phyloP scores from a whole-genome alignment of 1,140 invertebrate species.

The Caenorhabditis brenneri region DNA sequence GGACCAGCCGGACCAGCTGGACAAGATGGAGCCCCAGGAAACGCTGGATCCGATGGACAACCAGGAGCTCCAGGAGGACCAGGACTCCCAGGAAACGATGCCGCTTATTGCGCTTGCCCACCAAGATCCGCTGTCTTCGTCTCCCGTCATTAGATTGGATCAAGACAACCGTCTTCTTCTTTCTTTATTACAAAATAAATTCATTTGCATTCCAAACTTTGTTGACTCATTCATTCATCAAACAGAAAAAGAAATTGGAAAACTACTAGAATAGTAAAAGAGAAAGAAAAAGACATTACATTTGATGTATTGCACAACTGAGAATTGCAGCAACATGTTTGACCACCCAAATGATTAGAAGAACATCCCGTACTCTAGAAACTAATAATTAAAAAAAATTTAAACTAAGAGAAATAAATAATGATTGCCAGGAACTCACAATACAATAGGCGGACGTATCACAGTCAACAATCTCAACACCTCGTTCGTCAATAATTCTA shows the following conservation, averaged over 20 bases:
- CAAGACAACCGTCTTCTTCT: background rate
- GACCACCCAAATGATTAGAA: background rate
- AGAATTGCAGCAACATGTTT: conserved; percentile 1
- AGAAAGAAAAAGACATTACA: background rate
- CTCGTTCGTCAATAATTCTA: background rate
- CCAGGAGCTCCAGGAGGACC: conserved; percentile 43
- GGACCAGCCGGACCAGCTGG: conserved; percentile 33
- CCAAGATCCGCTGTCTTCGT: conserved; percentile 53
- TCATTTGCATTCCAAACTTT: conserved; percentile 17
- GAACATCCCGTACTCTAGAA: background rate
- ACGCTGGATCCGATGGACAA: conserved; percentile 43
- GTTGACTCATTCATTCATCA: background rate
- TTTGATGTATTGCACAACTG: conserved; percentile 6
- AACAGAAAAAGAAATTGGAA: background rate
- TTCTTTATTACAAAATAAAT: conserved; percentile 5
- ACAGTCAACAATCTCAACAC: background rate
- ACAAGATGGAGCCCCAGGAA: conserved; percentile 47
- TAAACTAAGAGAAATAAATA: background rate
- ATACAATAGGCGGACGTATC: background rate
- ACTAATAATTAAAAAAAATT: background rate
- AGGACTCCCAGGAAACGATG: conserved; percentile 51
- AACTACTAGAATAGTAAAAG: background rate
- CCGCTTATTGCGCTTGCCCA: conserved; percentile 55
- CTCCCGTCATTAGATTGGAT: conserved; percentile 41
- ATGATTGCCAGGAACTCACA: background rate